A percentile compares a stretch with the other conserved stretches of the same genome.
phyloP scores from a whole-genome alignment of 1,140 invertebrate genomes.

The Zaprionus africanus region DNA sequence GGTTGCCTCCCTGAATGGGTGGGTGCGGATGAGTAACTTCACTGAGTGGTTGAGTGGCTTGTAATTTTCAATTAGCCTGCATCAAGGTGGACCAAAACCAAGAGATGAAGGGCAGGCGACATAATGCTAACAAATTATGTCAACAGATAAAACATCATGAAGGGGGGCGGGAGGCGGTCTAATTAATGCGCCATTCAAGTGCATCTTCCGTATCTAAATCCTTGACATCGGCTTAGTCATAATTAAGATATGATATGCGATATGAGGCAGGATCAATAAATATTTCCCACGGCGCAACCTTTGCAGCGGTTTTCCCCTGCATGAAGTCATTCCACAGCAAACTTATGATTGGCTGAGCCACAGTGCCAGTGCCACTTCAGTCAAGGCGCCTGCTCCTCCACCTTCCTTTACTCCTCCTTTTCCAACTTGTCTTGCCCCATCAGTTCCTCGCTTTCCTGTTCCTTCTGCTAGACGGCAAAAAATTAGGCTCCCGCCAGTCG shows the following conservation, averaged over 20 bases:
- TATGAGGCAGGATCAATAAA: conserved; percentile 6
- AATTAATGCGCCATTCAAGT: conserved; percentile 63
- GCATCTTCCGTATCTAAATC: conserved; percentile 38
- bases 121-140: conserved; percentile 75
- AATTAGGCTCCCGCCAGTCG: conserved; percentile 81
- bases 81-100: conserved; percentile 59
- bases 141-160: conserved; percentile 45
- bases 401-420: conserved; percentile 11
- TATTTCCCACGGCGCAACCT: conserved; percentile 47
- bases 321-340: conserved; percentile 63
- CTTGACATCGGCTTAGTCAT: conserved; percentile 39
- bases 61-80: conserved; percentile 75
- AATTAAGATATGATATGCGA: conserved; percentile 37
- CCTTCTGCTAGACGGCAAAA: conserved; percentile 65
- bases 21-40: conserved; percentile 19
- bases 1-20: conserved; percentile 12
- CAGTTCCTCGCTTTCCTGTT: conserved; percentile 5
- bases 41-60: conserved; percentile 49
- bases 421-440: too few relatives aligned
- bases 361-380: conserved; percentile 48
- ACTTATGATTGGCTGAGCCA: conserved; percentile 74
- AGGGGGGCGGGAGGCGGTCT: conserved; percentile 45
- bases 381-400: conserved; percentile 20
- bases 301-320: conserved; percentile 32
- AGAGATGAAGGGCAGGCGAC: conserved; percentile 10